Conservation (phyloP, 1,140 invertebrate species). For the Leptinotarsa texana region DNA sequence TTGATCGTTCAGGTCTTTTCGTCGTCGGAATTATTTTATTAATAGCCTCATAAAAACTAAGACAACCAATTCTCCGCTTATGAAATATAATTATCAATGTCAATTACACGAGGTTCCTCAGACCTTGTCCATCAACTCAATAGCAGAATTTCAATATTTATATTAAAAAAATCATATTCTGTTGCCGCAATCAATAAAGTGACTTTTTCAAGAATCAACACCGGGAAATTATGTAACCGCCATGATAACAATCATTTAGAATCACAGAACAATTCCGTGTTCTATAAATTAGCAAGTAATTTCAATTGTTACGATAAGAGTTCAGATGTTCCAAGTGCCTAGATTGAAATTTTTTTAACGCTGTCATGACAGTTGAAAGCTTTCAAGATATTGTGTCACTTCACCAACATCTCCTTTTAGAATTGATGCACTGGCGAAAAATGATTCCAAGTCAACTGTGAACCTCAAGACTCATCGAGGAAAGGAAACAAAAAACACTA, state of each 20-base stretch:
- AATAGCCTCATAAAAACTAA: too few relatives aligned
- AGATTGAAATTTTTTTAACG: too few relatives aligned
- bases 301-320: too few relatives aligned
- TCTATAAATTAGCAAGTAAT: not conserved
- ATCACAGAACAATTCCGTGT: not conserved
- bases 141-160: not conserved
- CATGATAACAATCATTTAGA: not conserved
- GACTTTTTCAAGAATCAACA: not conserved
- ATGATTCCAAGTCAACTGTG: not conserved
- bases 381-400: not conserved
- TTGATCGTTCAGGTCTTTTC: too few relatives aligned
- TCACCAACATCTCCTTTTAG: constrained; percentile 12
- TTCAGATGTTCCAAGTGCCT: too few relatives aligned
- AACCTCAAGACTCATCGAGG: too few relatives aligned
- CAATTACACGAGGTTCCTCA: not conserved
- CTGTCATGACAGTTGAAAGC: not conserved
- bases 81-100: constrained; percentile 1
- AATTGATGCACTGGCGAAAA: constrained; percentile 11
- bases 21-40: too few relatives aligned
- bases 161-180: constrained; percentile 9
- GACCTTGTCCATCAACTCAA: not conserved
- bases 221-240: not conserved
- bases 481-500: not conserved
- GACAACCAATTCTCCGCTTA: too few relatives aligned
- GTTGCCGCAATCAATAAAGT: not conserved